phyloP scores from a whole-genome alignment of 2,888 invertebrate genomes.

The Rhingia rostrata region DNA sequence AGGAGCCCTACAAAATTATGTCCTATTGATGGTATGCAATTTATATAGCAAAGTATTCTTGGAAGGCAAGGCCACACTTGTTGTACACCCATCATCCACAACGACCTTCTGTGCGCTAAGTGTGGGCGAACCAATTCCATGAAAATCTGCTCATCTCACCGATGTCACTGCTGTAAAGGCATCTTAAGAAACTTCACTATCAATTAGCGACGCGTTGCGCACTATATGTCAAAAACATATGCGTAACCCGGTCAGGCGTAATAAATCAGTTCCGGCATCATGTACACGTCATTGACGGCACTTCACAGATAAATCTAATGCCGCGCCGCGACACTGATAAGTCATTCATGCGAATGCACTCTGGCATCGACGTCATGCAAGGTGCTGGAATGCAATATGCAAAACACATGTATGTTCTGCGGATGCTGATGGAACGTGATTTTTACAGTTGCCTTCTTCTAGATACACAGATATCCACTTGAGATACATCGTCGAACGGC shows the following conservation, averaged over 20 bases:
- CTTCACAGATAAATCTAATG: conserved; percentile 57
- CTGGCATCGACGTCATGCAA: conserved; percentile 20
- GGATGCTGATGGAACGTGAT: not conserved
- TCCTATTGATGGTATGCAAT: conserved; percentile 63
- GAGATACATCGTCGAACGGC: conserved; percentile 31
- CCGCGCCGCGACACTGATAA: conserved; percentile 52
- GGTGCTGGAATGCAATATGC: conserved; percentile 67
- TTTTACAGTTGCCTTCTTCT: conserved; percentile 27
- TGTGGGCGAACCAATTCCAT: conserved; percentile 8
- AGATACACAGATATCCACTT: conserved; percentile 45
- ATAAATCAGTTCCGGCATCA: conserved; percentile 73
- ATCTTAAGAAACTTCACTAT: conserved; percentile 52
- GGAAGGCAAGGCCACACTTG: conserved; percentile 51
- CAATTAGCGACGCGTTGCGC: conserved; percentile 63
- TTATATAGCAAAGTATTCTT: conserved; percentile 37
- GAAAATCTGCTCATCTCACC: conserved; percentile 16
- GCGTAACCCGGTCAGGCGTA: conserved; percentile 69
- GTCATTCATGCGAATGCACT: conserved; percentile 34
- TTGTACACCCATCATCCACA: conserved; percentile 33
- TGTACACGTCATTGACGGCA: conserved; percentile 58
- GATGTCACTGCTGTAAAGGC: conserved; percentile 26
- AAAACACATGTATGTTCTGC: conserved; percentile 61
- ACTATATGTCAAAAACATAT: conserved; percentile 44
- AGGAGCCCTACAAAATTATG: conserved; percentile 38
- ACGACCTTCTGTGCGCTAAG: not conserved